These are phyloP conservation scores for Leptinotarsa juncta DNA, from an alignment of 2,888 invertebrate genomes.

Conservation along the genomic window DNA sequence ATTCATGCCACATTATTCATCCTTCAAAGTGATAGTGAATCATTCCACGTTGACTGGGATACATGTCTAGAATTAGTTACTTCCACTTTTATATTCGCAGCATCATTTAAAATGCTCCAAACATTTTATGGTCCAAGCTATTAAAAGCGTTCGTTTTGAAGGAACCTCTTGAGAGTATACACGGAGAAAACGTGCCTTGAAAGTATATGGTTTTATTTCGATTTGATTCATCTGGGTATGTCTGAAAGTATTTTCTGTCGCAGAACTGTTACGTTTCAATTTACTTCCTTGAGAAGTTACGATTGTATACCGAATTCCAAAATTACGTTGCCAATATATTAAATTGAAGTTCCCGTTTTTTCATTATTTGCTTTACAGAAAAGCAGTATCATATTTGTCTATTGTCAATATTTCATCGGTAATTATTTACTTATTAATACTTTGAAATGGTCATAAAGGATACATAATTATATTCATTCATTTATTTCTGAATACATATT, in stretches of 20 bases:
- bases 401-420: no score
- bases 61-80: constrained; percentile 14
- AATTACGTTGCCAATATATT: neutral
- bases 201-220: constrained; percentile 28
- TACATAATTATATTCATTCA: no score
- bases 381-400: no score
- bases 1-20: constrained; percentile 21
- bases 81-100: constrained; percentile 30
- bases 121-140: constrained; percentile 55
- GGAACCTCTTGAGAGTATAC: constrained; percentile 58
- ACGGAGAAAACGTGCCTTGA: constrained; percentile 55
- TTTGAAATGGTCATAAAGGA: no score
- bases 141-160: constrained; percentile 58
- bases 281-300: neutral
- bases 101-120: constrained; percentile 47
- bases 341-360: neutral
- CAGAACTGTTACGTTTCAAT: neutral
- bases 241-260: neutral
- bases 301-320: neutral
- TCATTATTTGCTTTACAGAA: no score
- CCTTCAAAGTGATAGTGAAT: constrained; percentile 22
- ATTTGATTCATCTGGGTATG: constrained; percentile 13
- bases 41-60: constrained; percentile 9
- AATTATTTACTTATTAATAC: no score
- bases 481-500: no score